Evolutionary conservation across 2,888 invertebrate species (phyloP).

Genomic region (Netelia inedita): DNA sequence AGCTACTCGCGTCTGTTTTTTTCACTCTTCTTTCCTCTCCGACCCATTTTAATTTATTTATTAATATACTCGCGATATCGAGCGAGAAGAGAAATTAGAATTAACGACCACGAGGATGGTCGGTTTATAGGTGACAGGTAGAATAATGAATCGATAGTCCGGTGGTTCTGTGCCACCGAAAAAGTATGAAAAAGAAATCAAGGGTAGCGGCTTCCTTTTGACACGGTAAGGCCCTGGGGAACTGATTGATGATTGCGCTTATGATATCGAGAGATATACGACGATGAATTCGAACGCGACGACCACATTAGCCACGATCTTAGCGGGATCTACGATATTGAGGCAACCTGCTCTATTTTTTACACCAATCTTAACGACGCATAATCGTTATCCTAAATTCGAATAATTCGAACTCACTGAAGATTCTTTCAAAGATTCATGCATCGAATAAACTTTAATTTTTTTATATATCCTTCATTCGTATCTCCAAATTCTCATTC

Average conservation of each 20-base stretch:
- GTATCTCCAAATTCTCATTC: neutral
- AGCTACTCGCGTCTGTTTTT: constrained; percentile 22
- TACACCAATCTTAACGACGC: neutral
- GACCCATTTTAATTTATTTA: constrained; percentile 49
- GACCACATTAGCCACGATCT: constrained; percentile 13
- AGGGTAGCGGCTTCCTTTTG: constrained; percentile 66
- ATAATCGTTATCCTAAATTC: neutral
- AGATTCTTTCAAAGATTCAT: neutral
- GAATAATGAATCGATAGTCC: constrained; percentile 76
- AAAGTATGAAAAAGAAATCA: constrained; percentile 57
- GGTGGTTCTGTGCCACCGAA: constrained; percentile 68
- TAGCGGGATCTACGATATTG: constrained; percentile 29
- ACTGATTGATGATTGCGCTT: constrained; percentile 81
- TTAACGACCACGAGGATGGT: constrained; percentile 69
- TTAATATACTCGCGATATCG: constrained; percentile 48
- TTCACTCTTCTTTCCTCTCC: neutral
- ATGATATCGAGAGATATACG: constrained; percentile 78
- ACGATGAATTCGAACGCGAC: constrained; percentile 8
- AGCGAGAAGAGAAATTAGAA: constrained; percentile 38
- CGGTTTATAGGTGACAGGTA: constrained; percentile 73
- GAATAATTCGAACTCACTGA: neutral
- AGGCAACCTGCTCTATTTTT: constrained; percentile 3
- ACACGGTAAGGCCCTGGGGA: constrained; percentile 65
- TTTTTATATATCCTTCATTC: neutral
- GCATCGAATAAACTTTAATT: neutral